A percentile compares a stretch with the other conserved stretches of the same genome.
phyloP scores from a whole-genome alignment of 2,888 invertebrate species.

The Neoaliturus tenellus region DNA sequence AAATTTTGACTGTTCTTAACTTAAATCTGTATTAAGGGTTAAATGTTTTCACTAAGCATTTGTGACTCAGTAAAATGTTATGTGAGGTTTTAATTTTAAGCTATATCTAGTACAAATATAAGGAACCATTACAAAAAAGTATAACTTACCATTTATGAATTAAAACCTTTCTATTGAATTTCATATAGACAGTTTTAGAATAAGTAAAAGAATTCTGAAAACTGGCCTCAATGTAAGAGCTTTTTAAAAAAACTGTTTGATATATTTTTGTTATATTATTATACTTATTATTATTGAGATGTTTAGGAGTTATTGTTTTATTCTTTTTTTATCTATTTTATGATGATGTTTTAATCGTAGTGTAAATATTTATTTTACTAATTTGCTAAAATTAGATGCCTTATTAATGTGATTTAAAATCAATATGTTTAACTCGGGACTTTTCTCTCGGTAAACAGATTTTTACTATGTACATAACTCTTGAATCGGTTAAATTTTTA shows the following conservation, averaged over 20 bases:
- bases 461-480: conserved; percentile 15
- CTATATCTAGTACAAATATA: too few species aligned
- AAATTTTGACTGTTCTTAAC: too few species aligned
- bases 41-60: too few species aligned
- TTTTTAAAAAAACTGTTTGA: not conserved
- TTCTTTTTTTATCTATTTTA: not conserved
- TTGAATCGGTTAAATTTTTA: not conserved
- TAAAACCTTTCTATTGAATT: too few species aligned
- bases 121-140: too few species aligned
- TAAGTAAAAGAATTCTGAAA: too few species aligned
- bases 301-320: not conserved
- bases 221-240: not conserved
- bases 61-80: too few species aligned
- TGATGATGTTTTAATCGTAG: not conserved
- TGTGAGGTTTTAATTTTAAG: too few species aligned
- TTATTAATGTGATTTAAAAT: conserved; percentile 34
- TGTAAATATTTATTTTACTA: conserved; percentile 28
- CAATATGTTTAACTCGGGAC: not conserved
- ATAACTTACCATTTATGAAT: too few species aligned
- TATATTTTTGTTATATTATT: not conserved
- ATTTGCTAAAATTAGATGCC: conserved; percentile 36
- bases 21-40: too few species aligned
- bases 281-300: not conserved
- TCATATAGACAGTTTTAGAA: too few species aligned
- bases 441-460: not conserved